Percentiles rank a stretch among this genome's conserved stretches.
These are phyloP conservation scores for Dryobotodes eremita DNA, from an alignment of 2,888 invertebrate species.

Conservation along the genomic window DNA sequence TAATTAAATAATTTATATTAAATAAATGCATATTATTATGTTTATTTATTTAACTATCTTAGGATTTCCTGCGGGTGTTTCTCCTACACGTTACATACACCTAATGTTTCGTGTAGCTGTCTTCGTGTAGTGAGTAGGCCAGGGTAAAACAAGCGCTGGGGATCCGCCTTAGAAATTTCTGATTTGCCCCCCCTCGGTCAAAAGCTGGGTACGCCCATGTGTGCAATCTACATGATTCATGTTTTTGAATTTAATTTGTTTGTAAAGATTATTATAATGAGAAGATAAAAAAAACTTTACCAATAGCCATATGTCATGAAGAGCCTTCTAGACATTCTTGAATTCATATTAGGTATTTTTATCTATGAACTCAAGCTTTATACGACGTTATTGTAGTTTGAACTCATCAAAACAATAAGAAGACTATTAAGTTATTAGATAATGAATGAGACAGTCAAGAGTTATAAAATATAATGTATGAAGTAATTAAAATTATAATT, in stretches of 20 bases:
- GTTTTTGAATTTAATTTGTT: neutral
- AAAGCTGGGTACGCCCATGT: too few relatives aligned
- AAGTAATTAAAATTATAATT: constrained; percentile 1
- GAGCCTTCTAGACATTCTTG: constrained; percentile 3
- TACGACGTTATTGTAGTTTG: constrained; percentile 26
- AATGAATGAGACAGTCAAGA: constrained; percentile 3
- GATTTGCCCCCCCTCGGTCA: too few relatives aligned
- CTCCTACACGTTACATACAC: too few relatives aligned
- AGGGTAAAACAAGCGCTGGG: too few relatives aligned
- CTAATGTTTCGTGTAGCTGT: too few relatives aligned
- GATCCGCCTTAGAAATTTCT: too few relatives aligned
- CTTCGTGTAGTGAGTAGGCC: too few relatives aligned
- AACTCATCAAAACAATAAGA: constrained; percentile 13
- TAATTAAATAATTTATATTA: too few relatives aligned
- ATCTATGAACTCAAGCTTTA: neutral
- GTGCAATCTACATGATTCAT: neutral
- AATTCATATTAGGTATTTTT: constrained; percentile 7
- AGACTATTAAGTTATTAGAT: neutral
- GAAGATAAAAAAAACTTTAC: constrained; percentile 15
- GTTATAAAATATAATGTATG: constrained; percentile 3
- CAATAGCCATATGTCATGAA: neutral
- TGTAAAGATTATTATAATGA: neutral
- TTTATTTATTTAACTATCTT: too few relatives aligned
- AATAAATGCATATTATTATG: too few relatives aligned
- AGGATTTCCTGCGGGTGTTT: too few relatives aligned